A percentile compares a stretch with the other conserved stretches of the same genome.
Evolutionary conservation across 2,888 invertebrate species (phyloP).

Genomic region (Lasius fuliginosus): DNA sequence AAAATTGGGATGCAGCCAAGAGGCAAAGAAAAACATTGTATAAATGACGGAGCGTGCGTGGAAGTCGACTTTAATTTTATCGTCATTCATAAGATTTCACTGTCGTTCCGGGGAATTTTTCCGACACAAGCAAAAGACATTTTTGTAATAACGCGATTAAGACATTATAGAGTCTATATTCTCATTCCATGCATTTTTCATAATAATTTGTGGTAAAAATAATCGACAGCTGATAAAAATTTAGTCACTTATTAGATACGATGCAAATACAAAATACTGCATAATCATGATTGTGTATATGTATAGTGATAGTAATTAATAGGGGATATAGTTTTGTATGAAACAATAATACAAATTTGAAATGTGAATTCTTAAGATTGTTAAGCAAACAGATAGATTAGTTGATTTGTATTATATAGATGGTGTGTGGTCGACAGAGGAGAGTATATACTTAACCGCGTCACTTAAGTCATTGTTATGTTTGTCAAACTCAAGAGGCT

Average conservation of each 20-base stretch:
- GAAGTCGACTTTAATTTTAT: conserved; percentile 24
- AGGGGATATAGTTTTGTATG: neutral
- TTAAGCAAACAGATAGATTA: conserved; percentile 14
- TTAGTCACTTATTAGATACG: neutral
- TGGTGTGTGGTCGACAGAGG: neutral
- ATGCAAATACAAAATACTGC: neutral
- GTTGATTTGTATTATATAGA: neutral
- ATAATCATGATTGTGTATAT: too few species aligned
- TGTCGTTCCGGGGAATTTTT: neutral
- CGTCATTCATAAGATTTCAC: conserved; percentile 34
- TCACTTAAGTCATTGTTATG: conserved; percentile 50
- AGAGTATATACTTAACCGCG: conserved; percentile 35
- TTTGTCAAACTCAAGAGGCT: conserved; percentile 56
- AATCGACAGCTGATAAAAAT: neutral
- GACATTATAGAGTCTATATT: neutral
- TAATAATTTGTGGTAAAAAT: neutral
- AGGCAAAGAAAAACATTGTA: neutral
- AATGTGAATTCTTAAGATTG: conserved; percentile 30
- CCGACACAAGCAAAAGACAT: neutral
- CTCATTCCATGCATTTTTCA: neutral
- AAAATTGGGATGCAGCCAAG: conserved; percentile 37
- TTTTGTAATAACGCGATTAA: neutral
- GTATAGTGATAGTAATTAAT: neutral
- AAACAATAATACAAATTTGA: conserved; percentile 14
- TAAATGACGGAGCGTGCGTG: neutral